Base-by-base conservation (phyloP, 2,797 vertebrate species). In the Trachops cirrhosus region DNA sequence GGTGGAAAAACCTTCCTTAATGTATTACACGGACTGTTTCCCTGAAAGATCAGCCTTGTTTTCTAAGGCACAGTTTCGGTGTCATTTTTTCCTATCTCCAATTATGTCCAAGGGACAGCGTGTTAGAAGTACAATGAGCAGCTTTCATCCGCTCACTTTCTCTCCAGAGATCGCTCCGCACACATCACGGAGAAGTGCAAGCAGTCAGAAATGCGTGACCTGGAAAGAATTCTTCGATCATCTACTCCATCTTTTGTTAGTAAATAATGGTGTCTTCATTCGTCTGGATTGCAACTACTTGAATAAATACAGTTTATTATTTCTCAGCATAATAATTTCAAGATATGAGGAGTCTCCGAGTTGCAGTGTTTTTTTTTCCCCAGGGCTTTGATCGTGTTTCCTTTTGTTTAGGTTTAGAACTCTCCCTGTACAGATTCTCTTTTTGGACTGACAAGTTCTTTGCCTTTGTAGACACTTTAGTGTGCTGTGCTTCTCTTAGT, bases 21-120 rank as follows among this genome's bases (percentile, higher is more conserved):
- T 84, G 29, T 29, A 34, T 86, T 70, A 68, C 79, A 80, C 54
- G 94, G 18, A 68, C 92, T 87, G 88, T 88, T 89, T 89, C 82
- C 95, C 84, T 96, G 95, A 96, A 91, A 93, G 96, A 77, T 95
- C 88, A 44, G 93, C 86, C 52, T 95, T 96, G 96, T 97, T 89
- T 71, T 89, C 91, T 68, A 88, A 86, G 91, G 87, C 15, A n/a
- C 90, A 48, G 37, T 95, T 82, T 59, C 46, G 15, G 34, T 50
- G 32, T 93, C 84, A 62, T 71, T 97, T 92, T 83, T 96, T 70
- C 84, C 96, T 41, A 1, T 95, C 67, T 92, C 71, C 62, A 78
- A 2, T 96, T 93, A 86, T 22, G 34, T 54, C 89, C 75, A 1
- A 0, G 4, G 67, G 80, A 39, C 37, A 46, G 86, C 29, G 12